Evolutionary conservation across 2,888 invertebrate genomes (phyloP), one percentile per base, ranked within the genome.

Genomic region (Vandiemenella viatica): DNA sequence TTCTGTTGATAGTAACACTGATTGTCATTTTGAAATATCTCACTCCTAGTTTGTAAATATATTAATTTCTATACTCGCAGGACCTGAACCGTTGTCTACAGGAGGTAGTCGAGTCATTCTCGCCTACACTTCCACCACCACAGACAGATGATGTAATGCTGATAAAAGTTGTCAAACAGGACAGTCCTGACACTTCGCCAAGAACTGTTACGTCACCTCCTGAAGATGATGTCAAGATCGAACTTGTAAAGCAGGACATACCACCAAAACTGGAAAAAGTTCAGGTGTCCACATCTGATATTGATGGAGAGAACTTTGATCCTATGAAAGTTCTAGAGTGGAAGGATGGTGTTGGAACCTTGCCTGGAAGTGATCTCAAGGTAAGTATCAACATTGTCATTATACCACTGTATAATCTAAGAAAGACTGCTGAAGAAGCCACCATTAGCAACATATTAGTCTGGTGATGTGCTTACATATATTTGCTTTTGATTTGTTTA

Each of bases 331-430:
- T 70, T 65, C 69, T 87, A 46, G 69, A 75, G 43, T 87, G 86
- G 86, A 77, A 75, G 51, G 79, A 81, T 55, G 80, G 80, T 1
- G 70, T 83, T 44, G 84, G 82, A 1, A 69, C 71, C 21, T 67
- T 85, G 41, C 79, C 77, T 41, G 82, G 82, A 6, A 83, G 82
- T 57, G 62, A 62, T 47, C 57, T 69, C 18, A 67, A 67, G 64
- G 68, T 68, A 58, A 54, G 46, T 37, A 13, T 3, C 32, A 3
- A 4, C n/a, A n/a, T n/a, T n/a, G n/a, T n/a, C n/a, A n/a, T n/a
- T n/a, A n/a, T n/a, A n/a, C n/a, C n/a, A n/a, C n/a, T n/a, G n/a
- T n/a, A n/a, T n/a, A n/a, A n/a, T n/a, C n/a, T n/a, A n/a, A n/a
- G n/a, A n/a, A n/a, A n/a, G n/a, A n/a, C n/a, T n/a, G n/a, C n/a